Conservation (phyloP, 2,888 invertebrate species). For the Cephus pulcher region DNA sequence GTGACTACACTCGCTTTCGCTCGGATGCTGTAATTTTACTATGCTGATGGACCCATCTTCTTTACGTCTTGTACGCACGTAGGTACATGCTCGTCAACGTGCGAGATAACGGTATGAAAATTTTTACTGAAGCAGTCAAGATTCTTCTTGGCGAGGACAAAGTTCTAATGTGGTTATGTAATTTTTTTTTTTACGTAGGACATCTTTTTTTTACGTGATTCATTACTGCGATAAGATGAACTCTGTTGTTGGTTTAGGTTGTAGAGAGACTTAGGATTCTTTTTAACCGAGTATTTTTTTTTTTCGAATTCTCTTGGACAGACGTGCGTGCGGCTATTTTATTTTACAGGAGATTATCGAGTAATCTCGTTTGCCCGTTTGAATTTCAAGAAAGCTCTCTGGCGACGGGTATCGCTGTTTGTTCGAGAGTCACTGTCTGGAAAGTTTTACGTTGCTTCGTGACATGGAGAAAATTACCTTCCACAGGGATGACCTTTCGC, state of each 20-base stretch:
- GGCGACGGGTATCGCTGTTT: not conserved
- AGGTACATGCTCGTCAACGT: not conserved
- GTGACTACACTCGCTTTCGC: slow-evolving; percentile 33
- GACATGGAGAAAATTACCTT: not conserved
- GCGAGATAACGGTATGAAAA: not conserved
- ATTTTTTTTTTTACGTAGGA: not conserved
- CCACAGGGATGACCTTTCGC: not conserved
- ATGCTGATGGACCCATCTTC: slow-evolving; percentile 7
- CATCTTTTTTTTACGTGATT: not conserved
- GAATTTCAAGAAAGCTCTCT: not conserved
- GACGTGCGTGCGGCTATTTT: not conserved
- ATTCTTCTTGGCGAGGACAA: not conserved
- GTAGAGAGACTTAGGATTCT: not conserved
- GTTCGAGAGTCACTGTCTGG: not conserved
- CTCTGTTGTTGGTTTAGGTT: not conserved
- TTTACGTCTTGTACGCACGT: slow-evolving; percentile 5
- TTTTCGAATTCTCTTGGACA: not conserved
- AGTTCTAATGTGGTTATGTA: not conserved
- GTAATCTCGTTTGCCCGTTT: not conserved
- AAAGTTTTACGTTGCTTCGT: not conserved
- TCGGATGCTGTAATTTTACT: slow-evolving; percentile 14
- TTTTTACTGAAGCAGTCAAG: not conserved
- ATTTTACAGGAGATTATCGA: not conserved
- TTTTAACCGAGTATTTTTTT: not conserved
- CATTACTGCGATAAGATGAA: not conserved